A percentile compares a stretch with the other conserved stretches of the same genome.
Evolutionary conservation across 2,888 invertebrate genomes (phyloP).

Genomic region (Polydesmus complanatus): DNA sequence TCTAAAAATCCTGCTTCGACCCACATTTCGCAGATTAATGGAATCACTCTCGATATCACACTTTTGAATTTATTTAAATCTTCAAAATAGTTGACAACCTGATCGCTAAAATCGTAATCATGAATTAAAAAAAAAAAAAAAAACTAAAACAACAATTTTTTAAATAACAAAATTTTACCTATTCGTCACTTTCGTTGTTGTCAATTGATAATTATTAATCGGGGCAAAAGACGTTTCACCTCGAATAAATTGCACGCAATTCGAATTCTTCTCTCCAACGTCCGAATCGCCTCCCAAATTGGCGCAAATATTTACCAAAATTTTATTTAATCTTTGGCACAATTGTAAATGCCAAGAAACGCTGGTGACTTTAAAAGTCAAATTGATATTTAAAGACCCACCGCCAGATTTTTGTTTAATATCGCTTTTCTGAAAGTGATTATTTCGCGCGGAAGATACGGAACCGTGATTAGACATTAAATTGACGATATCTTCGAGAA

Average conservation of each 20-base stretch:
- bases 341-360: background rate
- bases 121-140: background rate
- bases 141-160: background rate
- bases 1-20: background rate
- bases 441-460: too few relatives aligned
- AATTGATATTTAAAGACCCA: background rate
- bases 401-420: too few relatives aligned
- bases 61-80: background rate
- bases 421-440: too few relatives aligned
- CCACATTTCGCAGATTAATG: background rate
- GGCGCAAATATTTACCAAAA: background rate
- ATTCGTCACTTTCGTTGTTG: background rate
- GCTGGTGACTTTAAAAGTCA: background rate
- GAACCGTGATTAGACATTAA: conserved; percentile 9
- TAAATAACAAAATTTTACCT: background rate
- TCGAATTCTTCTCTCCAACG: background rate
- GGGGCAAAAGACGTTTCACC: background rate
- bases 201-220: background rate
- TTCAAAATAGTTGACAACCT: background rate
- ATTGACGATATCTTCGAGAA: conserved; percentile 10
- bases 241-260: too few relatives aligned
- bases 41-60: background rate
- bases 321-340: background rate
- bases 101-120: background rate
- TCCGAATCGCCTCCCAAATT: background rate